phyloP scores from a whole-genome alignment of 92 coral and sea anemone species.

The Meandrina meandrites region DNA sequence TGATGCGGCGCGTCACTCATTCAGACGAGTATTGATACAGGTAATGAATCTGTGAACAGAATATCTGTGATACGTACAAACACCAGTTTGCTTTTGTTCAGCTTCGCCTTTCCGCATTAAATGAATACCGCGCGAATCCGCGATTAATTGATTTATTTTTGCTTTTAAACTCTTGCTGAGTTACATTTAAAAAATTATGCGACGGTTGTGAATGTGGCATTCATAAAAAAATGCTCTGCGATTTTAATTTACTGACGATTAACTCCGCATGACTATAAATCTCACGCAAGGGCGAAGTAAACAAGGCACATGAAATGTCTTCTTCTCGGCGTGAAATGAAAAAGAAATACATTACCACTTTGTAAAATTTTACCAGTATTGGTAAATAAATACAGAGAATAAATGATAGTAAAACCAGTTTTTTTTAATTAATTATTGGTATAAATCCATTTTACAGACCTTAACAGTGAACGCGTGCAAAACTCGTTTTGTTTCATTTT shows the following conservation, averaged over 20 bases:
- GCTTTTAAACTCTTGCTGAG: conserved; percentile 12
- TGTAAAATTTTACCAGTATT: not conserved
- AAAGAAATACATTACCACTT: not conserved
- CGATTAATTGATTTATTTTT: not conserved
- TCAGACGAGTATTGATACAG: conserved; percentile 25
- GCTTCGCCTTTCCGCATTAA: conserved; percentile 10
- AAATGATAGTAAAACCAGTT: not conserved
- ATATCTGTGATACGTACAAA: conserved; percentile 42
- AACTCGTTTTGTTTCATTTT: not conserved
- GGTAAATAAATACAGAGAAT: not conserved
- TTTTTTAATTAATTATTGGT: not conserved
- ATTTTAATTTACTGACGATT: not conserved
- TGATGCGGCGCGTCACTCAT: conserved; percentile 14
- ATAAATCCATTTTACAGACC: not conserved
- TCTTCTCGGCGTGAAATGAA: not conserved
- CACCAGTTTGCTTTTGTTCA: not conserved
- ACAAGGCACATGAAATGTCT: not conserved
- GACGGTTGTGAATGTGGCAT: conserved; percentile 14
- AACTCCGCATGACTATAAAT: not conserved
- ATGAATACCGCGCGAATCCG: conserved; percentile 1
- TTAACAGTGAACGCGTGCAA: not conserved
- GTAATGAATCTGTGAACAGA: conserved; percentile 48
- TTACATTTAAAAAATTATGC: conserved; percentile 15
- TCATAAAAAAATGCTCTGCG: not conserved
- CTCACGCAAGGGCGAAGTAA: not conserved